Evolutionary conservation across 1,140 invertebrate genomes (phyloP), one percentile per base, ranked within the genome.

Genomic region (Rhyzopertha dominica): DNA sequence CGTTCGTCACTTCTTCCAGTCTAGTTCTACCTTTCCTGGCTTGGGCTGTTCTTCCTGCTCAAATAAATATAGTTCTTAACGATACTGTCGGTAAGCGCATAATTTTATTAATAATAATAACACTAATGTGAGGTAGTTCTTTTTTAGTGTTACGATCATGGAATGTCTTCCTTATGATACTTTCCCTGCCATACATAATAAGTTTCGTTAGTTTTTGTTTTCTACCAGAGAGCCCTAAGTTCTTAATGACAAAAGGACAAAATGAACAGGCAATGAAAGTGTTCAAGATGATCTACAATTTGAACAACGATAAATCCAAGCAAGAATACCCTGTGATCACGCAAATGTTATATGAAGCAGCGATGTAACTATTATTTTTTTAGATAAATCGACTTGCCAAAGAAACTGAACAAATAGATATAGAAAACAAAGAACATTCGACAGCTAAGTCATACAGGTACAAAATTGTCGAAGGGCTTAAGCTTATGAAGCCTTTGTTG

Each of bases 191-290:
- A 8, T 79, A 77, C 9, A 54, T 87, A 0, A 48, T 82, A 5
- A 77, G 79, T 3, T 76, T 75, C 1, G 31, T 78, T 8, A 66
- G 76, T 0, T 73, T 87, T 29, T 68, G 75, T 34, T 80, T 80
- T 51, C 73, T 87, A 5, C 80, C 84, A 0, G 87, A 90, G 62
- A 88, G 84, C 54, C 86, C 87, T 7, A 88, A 87, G 61, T 89
- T 84, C 61, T 67, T 87, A 0, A 81, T 90, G 75, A 77, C 80
- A 1, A 70, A 78, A 53, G 80, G 81, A 37, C 72, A 76, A 28
- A 80, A 80, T 43, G 69, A 76, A 0, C 80, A 85, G 53, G 81
- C 83, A 1, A 54, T 84, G 26, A 40, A 67, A 18, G 67, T 82
- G 1, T 79, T 84, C 35, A 57, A 58, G 22, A 69, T 52, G 18